Conservation (phyloP, 2,888 invertebrate species). For the Parnassius apollo region DNA sequence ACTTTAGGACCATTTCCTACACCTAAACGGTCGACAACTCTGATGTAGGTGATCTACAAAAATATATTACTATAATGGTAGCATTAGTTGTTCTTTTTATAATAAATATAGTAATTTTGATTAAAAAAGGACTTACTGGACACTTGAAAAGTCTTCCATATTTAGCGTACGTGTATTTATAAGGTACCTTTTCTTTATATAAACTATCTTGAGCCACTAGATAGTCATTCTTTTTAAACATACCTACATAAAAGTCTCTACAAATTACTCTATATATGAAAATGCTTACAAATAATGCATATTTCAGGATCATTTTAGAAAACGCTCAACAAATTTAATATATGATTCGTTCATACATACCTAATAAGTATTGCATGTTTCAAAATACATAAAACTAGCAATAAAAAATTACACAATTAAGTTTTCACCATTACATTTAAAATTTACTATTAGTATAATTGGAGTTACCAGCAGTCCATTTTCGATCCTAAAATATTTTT, state of each 20-base stretch:
- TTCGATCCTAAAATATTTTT: constrained; percentile 4
- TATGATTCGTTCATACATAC: background rate
- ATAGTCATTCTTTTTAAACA: constrained; percentile 60
- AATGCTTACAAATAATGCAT: constrained; percentile 17
- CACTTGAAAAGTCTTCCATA: constrained; percentile 63
- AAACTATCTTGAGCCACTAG: constrained; percentile 59
- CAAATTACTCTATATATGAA: constrained; percentile 31
- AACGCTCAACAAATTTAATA: background rate
- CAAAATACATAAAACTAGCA: constrained; percentile 20
- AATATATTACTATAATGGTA: background rate
- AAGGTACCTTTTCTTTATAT: constrained; percentile 47
- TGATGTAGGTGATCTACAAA: constrained; percentile 62
- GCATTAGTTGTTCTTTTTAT: background rate
- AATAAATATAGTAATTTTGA: background rate
- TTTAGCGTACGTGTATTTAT: constrained; percentile 41
- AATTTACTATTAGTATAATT: constrained; percentile 5
- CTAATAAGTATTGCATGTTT: constrained; percentile 10
- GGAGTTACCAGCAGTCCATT: constrained; percentile 12
- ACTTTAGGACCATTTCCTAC: constrained; percentile 48
- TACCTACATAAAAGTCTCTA: constrained; percentile 60
- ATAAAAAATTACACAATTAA: constrained; percentile 21
- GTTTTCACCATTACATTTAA: constrained; percentile 19
- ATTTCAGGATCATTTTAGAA: constrained; percentile 16
- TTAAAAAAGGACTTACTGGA: constrained; percentile 45
- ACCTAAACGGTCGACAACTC: constrained; percentile 59